These are phyloP conservation scores for Podarcis lilfordi DNA, from an alignment of 2,797 vertebrate genomes.

Conservation along the genomic window DNA sequence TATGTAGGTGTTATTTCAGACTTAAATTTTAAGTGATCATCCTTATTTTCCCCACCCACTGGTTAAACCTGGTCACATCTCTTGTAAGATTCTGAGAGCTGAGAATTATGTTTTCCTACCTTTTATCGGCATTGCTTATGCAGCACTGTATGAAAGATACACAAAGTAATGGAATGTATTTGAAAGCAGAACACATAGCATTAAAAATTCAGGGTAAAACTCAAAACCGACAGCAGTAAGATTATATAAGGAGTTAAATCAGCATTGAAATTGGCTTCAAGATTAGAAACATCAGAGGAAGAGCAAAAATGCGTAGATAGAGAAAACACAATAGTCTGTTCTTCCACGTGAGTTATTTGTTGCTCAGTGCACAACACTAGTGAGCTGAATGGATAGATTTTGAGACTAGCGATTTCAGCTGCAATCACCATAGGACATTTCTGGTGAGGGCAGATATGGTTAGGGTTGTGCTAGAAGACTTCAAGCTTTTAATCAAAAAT, in stretches of 20 bases:
- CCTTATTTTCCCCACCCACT: neutral
- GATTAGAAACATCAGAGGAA: slow-evolving; percentile 11
- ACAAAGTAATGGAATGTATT: slow-evolving; percentile 15
- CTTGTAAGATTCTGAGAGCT: neutral
- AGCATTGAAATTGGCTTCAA: neutral
- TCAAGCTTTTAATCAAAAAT: neutral
- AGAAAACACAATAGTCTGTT: neutral
- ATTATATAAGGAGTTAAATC: neutral
- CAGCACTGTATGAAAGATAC: slow-evolving; percentile 1
- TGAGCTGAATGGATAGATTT: neutral
- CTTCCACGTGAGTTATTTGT: neutral
- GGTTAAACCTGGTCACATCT: neutral
- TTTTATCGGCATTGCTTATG: neutral
- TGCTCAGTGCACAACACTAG: neutral
- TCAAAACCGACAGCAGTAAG: neutral
- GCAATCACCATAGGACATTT: neutral
- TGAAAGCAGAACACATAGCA: neutral
- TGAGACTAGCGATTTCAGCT: neutral
- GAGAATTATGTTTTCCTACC: neutral
- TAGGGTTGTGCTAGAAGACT: neutral
- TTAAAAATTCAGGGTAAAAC: neutral
- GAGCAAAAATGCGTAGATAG: neutral
- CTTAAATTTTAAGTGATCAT: neutral
- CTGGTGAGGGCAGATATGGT: neutral
- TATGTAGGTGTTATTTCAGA: no score